These are phyloP conservation scores for Clarias gariepinus DNA, from an alignment of 2,113 vertebrate species.

Conservation along the genomic window DNA sequence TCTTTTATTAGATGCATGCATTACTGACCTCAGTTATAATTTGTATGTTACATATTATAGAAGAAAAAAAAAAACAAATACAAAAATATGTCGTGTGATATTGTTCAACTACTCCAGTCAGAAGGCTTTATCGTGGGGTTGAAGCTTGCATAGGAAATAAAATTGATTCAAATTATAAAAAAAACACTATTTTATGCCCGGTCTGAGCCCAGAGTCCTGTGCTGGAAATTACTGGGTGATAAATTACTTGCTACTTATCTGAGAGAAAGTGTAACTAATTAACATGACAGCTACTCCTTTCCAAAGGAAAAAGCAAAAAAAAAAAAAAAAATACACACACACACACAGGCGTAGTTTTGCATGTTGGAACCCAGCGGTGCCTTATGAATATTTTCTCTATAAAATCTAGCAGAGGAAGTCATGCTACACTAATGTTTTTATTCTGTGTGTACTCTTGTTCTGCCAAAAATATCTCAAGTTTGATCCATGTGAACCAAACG, in stretches of 20 bases:
- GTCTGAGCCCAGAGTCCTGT: neutral
- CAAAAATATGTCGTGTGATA: neutral
- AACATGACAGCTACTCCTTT: constrained; percentile 53
- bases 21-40: constrained; percentile 21
- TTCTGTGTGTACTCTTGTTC: constrained; percentile 45
- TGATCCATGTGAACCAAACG: constrained; percentile 27
- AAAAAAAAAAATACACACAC: constrained; percentile 58
- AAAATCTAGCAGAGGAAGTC: constrained; percentile 50
- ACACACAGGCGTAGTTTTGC: constrained; percentile 29
- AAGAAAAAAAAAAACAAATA: neutral
- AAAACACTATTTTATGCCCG: neutral
- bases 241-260: constrained; percentile 7
- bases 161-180: neutral
- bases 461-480: constrained; percentile 55
- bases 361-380: constrained; percentile 57
- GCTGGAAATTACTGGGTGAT: neutral
- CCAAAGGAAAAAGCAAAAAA: constrained; percentile 48
- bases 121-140: neutral
- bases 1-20: constrained; percentile 43
- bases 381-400: constrained; percentile 60
- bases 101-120: neutral
- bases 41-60: neutral
- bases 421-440: constrained; percentile 61
- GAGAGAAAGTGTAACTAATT: constrained; percentile 48
- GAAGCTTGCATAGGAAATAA: neutral